A percentile compares a stretch with the other conserved stretches of the same genome.
Evolutionary conservation across 2,888 invertebrate species (phyloP).

Genomic region (Clunio marinus): DNA sequence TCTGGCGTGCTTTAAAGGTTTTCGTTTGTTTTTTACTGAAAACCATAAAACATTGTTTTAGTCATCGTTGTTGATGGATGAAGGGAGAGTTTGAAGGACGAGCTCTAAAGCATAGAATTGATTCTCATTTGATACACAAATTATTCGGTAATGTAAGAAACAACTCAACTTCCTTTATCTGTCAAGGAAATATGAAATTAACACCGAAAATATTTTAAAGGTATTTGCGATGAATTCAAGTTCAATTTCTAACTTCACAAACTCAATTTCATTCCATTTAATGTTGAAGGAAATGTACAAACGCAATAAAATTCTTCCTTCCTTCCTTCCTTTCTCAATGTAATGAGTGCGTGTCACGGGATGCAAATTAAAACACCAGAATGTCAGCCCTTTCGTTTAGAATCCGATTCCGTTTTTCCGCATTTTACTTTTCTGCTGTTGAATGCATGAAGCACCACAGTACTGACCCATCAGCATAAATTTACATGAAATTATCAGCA

Average conservation of each 20-base stretch:
- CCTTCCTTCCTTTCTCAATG: conserved; percentile 29
- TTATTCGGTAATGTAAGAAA: too few species aligned
- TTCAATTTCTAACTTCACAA: neutral
- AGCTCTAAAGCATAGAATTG: too few species aligned
- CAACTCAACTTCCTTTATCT: too few species aligned
- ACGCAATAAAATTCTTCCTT: neutral
- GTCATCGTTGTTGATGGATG: neutral
- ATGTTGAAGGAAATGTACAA: neutral
- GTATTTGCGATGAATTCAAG: too few species aligned
- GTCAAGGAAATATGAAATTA: too few species aligned
- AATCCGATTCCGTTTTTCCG: neutral
- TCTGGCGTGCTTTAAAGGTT: conserved; percentile 15
- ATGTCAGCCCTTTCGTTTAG: neutral
- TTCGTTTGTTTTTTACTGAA: too few species aligned
- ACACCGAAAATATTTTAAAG: too few species aligned
- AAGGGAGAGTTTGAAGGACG: neutral
- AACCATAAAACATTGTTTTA: neutral
- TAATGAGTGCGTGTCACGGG: conserved; percentile 34
- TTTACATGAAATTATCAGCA: conserved; percentile 25
- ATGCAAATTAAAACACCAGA: conserved; percentile 27
- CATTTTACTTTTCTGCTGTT: neutral
- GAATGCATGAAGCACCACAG: too few species aligned
- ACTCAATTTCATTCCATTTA: neutral
- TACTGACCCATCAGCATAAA: conserved; percentile 34
- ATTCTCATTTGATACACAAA: too few species aligned